Evolutionary conservation across 2,797 vertebrate species (phyloP).

Genomic region (Miichthys miiuy): DNA sequence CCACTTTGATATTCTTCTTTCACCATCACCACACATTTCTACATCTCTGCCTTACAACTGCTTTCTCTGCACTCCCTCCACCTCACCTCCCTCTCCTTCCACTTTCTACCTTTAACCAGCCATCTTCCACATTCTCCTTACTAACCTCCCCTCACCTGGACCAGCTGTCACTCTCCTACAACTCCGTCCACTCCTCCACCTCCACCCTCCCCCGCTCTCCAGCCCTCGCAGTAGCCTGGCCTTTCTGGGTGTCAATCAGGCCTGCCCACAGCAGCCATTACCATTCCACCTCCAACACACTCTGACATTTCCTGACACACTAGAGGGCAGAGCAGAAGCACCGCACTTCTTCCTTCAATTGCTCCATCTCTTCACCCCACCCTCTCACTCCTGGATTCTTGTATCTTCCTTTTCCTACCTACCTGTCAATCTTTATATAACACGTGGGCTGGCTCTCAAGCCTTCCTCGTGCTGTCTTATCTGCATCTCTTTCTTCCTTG

Average conservation of each 20-base stretch:
- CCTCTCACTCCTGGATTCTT: constrained; percentile 32
- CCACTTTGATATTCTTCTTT: constrained; percentile 8
- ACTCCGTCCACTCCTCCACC: constrained; percentile 21
- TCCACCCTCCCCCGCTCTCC: neutral
- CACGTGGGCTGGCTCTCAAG: neutral
- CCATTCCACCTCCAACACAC: constrained; percentile 77
- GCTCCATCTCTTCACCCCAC: constrained; percentile 54
- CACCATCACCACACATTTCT: constrained; percentile 10
- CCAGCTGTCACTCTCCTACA: constrained; percentile 53
- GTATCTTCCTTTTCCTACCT: constrained; percentile 16
- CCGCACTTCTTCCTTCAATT: constrained; percentile 40
- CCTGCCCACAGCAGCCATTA: constrained; percentile 77
- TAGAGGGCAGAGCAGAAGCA: constrained; percentile 58
- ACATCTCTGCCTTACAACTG: neutral
- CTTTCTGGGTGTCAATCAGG: constrained; percentile 79
- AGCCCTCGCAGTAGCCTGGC: constrained; percentile 63
- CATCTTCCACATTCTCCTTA: constrained; percentile 20
- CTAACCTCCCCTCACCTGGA: constrained; percentile 44
- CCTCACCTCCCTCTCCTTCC: neutral
- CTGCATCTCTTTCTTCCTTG: constrained; percentile 8
- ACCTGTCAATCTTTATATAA: constrained; percentile 27
- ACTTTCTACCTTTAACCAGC: constrained; percentile 10
- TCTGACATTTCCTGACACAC: constrained; percentile 77
- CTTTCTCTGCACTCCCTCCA: neutral
- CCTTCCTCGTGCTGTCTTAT: neutral